Base-by-base conservation (phyloP, 2,113 vertebrate genomes). In the Grallaria varia region DNA sequence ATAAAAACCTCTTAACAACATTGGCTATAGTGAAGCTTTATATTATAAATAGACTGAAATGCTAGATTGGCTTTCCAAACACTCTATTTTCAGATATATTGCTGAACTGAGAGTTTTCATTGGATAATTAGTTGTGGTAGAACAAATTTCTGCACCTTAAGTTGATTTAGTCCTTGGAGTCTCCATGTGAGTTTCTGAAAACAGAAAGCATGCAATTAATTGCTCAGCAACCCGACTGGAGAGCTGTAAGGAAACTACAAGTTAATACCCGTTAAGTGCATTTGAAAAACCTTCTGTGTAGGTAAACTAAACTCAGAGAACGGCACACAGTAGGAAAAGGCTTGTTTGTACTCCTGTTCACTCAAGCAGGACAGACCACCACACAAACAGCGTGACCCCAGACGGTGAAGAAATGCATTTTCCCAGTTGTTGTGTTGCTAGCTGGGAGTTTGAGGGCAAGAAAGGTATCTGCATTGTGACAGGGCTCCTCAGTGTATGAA, bases 41-140 rank as follows among this genome's bases (percentile, higher is more conserved):
- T 77, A 81, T 90, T 95, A 78, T 71, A 93, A 95, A 84, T 86
- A 95, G 60, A 60, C 62, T 84, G 39, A 92, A 96, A 97, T 15
- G 13, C 10, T 56, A 59, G 19, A 12, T 68, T 86, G 56, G 31
- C 20, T 95, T 93, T 90, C 72, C 0, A 3, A 96, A 60, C 31
- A 53, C 64, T 78, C 75, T 91, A 15, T 96, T 95, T 96, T 81
- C 79, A 89, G 59, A 86, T 78, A 86, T 75, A 93, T 68, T 92
- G 67, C 78, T 77, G 88, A 92, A 50, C 52, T 78, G 72, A 90
- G 87, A 84, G 31, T 89, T 94, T 95, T 95, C 76, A 88, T 90
- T 94, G 75, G 85, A 84, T 96, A 96, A 93, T 87, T 96, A 95
- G 52, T 78, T 93, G 75, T 55, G 67, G 87, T 90, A 82, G 55